Conservation (phyloP, 1,140 invertebrate species). For the Magallana gigas region DNA sequence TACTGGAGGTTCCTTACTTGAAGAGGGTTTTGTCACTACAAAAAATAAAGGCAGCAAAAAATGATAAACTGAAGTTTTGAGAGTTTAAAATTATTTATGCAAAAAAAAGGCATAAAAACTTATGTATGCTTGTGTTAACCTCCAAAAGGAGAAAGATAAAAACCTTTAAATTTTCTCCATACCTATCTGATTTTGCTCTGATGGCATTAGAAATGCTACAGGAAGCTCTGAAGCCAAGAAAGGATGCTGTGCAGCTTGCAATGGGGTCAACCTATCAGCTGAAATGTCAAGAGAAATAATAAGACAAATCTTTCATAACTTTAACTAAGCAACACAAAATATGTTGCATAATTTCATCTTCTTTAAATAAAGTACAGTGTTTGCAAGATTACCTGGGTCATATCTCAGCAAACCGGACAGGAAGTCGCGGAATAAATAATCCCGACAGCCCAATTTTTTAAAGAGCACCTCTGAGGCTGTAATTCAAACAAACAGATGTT, state of each 20-base stretch:
- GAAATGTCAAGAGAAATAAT: constrained; percentile 14
- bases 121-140: no score
- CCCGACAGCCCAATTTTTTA: constrained; percentile 51
- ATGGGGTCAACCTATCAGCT: constrained; percentile 66
- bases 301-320: no score
- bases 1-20: neutral
- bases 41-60: neutral
- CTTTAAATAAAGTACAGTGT: no score
- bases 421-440: constrained; percentile 69
- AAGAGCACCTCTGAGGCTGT: constrained; percentile 46
- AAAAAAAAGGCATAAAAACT: no score
- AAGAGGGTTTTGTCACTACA: neutral
- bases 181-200: neutral
- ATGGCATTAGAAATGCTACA: constrained; percentile 47
- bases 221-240: constrained; percentile 68
- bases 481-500: neutral
- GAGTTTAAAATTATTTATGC: no score
- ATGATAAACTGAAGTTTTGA: no score
- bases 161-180: neutral
- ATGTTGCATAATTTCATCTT: no score
- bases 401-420: constrained; percentile 65
- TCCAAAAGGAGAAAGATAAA: no score
- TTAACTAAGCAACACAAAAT: no score
- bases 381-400: constrained; percentile 63
- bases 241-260: constrained; percentile 65